Evolutionary conservation across 2,888 invertebrate species (phyloP).

Genomic region (Axea sp.): DNA sequence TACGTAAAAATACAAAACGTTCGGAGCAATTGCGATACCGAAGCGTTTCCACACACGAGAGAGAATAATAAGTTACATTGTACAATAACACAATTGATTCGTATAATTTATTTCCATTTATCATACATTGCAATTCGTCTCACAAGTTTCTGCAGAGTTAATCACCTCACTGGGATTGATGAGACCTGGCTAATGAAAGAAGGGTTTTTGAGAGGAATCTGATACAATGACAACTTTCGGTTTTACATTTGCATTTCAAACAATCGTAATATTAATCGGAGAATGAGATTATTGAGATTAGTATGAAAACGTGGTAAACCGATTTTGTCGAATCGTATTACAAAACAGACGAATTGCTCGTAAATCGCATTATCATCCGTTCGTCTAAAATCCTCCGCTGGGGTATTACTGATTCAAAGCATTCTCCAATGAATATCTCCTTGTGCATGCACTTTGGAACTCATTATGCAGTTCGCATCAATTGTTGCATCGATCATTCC

Average conservation of each 20-base stretch:
- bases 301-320: no score
- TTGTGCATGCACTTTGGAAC: constrained; percentile 23
- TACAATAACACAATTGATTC: no score
- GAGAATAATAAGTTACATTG: constrained; percentile 38
- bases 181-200: constrained; percentile 2
- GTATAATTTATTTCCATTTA: no score
- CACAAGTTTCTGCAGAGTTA: constrained; percentile 41
- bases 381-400: no score
- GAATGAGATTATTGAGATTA: no score
- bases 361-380: no score
- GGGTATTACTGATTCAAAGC: constrained; percentile 17
- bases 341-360: neutral
- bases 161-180: constrained; percentile 25
- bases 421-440: constrained; percentile 6
- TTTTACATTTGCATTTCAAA: no score
- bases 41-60: constrained; percentile 11
- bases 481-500: constrained; percentile 28
- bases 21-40: no score
- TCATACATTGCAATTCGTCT: no score
- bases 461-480: constrained; percentile 30
- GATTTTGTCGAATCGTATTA: no score
- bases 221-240: constrained; percentile 7
- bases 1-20: no score
- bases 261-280: no score
- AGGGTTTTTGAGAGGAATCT: constrained; percentile 5